Percentiles rank a stretch among this genome's conserved stretches.
phyloP scores from a whole-genome alignment of 1,140 invertebrate genomes.

The Pygmarrhopalites habei region DNA sequence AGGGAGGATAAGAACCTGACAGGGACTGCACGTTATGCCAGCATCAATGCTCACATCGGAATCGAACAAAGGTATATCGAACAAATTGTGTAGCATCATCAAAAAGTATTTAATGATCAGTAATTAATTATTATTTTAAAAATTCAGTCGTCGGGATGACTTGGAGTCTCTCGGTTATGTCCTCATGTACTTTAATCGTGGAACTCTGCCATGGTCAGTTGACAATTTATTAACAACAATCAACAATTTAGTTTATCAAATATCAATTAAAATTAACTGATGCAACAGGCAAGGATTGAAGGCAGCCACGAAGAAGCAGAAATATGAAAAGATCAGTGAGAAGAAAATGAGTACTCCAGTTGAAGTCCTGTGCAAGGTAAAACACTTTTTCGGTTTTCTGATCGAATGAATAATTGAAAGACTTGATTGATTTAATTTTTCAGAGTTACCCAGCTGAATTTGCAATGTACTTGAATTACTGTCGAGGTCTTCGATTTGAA shows the following conservation, averaged over 20 bases:
- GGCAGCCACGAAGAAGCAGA: constrained; percentile 94
- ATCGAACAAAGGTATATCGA: constrained; percentile 67
- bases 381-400: no score
- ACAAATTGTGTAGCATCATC: constrained; percentile 46
- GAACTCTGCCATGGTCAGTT: constrained; percentile 87
- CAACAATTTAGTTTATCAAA: no score
- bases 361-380: constrained; percentile 86
- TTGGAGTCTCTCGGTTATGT: constrained; percentile 95
- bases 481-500: constrained; percentile 87
- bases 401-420: no score
- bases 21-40: constrained; percentile 91
- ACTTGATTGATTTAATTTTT: constrained; percentile 35
- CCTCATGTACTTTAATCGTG: constrained; percentile 92
- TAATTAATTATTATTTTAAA: background rate
- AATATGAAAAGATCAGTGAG: constrained; percentile 96
- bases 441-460: constrained; percentile 86
- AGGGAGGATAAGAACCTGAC: constrained; percentile 92
- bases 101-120: background rate
- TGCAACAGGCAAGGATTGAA: constrained; percentile 78
- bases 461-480: constrained; percentile 86
- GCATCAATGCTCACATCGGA: constrained; percentile 92
- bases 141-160: constrained; percentile 71
- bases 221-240: background rate
- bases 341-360: constrained; percentile 97
- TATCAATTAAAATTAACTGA: background rate